phyloP scores from a whole-genome alignment of 2,113 vertebrate species.

The Anser brachyrhynchus region DNA sequence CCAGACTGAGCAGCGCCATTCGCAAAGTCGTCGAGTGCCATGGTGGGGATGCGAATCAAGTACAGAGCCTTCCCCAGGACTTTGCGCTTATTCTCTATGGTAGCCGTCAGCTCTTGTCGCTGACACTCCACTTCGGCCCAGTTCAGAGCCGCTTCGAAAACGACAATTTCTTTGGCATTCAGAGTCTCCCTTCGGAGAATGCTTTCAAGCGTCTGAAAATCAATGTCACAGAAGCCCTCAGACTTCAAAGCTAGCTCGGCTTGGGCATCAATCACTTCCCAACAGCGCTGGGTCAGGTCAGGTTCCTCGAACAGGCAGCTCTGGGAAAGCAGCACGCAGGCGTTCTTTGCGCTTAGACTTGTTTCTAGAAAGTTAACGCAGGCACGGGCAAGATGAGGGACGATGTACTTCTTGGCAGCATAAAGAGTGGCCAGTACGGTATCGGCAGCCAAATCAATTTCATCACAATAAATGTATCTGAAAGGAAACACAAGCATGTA shows the following conservation, averaged over 20 bases:
- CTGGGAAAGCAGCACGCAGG: constrained; percentile 94
- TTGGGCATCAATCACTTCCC: constrained; percentile 98
- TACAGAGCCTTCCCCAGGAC: constrained; percentile 93
- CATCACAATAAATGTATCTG: constrained; percentile 98
- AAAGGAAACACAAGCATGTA: constrained; percentile 47
- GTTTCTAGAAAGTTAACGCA: constrained; percentile 98
- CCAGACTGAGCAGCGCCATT: constrained; percentile 96
- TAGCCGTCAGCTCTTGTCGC: constrained; percentile 85
- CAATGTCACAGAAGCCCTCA: constrained; percentile 97
- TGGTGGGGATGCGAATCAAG: constrained; percentile 93
- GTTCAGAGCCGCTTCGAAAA: constrained; percentile 93
- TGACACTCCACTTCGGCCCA: constrained; percentile 98
- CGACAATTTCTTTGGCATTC: constrained; percentile 97
- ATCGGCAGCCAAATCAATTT: constrained; percentile 96
- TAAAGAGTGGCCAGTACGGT: constrained; percentile 96
- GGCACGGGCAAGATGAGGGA: constrained; percentile 94
- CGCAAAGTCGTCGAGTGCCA: constrained; percentile 96
- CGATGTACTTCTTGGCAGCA: constrained; percentile 98
- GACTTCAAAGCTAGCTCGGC: constrained; percentile 95
- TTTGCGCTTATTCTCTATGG: constrained; percentile 94
- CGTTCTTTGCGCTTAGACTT: constrained; percentile 95
- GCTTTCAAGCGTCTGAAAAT: constrained; percentile 95
- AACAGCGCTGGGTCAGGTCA: constrained; percentile 96
- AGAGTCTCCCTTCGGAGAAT: constrained; percentile 95
- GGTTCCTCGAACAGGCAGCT: constrained; percentile 98